Percentiles rank a stretch among this genome's conserved stretches.
phyloP scores from a whole-genome alignment of 2,113 vertebrate genomes.

The Perca flavescens region DNA sequence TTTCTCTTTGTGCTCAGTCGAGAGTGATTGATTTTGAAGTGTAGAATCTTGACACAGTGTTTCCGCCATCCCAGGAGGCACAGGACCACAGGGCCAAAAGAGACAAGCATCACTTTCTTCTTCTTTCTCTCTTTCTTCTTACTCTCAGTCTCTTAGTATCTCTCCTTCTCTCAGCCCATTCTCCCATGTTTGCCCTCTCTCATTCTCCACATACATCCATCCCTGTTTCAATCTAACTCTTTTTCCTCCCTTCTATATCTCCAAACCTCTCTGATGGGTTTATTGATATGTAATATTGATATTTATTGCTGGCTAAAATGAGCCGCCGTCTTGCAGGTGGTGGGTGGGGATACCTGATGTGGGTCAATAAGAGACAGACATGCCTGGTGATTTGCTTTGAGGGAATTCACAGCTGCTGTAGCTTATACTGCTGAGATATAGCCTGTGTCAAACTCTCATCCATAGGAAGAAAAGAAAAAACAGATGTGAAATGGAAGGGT shows the following conservation, averaged over 20 bases:
- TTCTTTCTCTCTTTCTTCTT: slow-evolving; percentile 29
- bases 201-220: slow-evolving; percentile 49
- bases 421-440: slow-evolving; percentile 60
- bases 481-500: slow-evolving; percentile 58
- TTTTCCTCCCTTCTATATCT: slow-evolving; percentile 55
- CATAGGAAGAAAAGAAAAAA: slow-evolving; percentile 45
- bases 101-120: slow-evolving; percentile 61
- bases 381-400: slow-evolving; percentile 73
- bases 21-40: slow-evolving; percentile 82
- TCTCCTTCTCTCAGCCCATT: slow-evolving; percentile 11
- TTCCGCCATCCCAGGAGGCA: slow-evolving; percentile 75
- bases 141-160: background rate
- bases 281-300: slow-evolving; percentile 83
- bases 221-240: slow-evolving; percentile 57
- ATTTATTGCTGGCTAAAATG: slow-evolving; percentile 81
- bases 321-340: slow-evolving; percentile 63
- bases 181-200: slow-evolving; percentile 54
- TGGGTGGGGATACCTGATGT: slow-evolving; percentile 74
- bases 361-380: slow-evolving; percentile 75
- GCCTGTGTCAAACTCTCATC: slow-evolving; percentile 53
- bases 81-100: slow-evolving; percentile 71
- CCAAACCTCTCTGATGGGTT: slow-evolving; percentile 67
- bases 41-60: slow-evolving; percentile 77
- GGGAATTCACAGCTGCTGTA: slow-evolving; percentile 69
- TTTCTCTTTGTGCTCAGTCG: slow-evolving; percentile 59